Evolutionary conservation across 2,888 invertebrate species (phyloP).

Genomic region (Pinctada fucata): DNA sequence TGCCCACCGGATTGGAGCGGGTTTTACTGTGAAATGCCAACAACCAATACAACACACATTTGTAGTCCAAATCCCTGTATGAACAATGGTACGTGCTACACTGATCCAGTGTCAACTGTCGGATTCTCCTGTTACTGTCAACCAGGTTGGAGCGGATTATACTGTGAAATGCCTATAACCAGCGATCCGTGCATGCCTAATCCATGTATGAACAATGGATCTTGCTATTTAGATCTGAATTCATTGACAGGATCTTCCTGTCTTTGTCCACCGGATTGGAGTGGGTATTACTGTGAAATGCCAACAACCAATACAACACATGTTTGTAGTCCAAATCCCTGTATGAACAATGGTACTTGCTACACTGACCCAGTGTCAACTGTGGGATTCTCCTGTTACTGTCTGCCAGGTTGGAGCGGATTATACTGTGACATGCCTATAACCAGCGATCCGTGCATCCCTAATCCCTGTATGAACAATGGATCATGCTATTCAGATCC

Average conservation of each 20-base stretch:
- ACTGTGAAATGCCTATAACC: too few relatives aligned
- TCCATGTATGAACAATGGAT: background rate
- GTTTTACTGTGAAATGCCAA: background rate
- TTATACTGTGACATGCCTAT: background rate
- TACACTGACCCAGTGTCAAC: background rate
- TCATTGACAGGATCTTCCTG: background rate
- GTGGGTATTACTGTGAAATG: background rate
- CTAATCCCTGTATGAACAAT: background rate
- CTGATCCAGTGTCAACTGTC: too few relatives aligned
- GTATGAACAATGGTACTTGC: background rate
- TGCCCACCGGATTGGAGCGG: background rate
- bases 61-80: background rate
- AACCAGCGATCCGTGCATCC: background rate
- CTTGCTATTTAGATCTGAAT: background rate
- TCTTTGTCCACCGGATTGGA: background rate
- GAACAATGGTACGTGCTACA: too few relatives aligned
- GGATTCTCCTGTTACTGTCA: too few relatives aligned
- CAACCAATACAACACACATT: background rate
- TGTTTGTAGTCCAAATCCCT: background rate
- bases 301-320: background rate
- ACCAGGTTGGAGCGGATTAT: too few relatives aligned
- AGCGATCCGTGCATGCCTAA: background rate
- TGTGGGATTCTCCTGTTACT: background rate
- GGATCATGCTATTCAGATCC: background rate
- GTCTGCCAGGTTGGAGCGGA: background rate